Percentiles rank a stretch among this genome's conserved stretches.
These are phyloP conservation scores for Microchrysa polita DNA, from an alignment of 2,888 invertebrate genomes.

Conservation along the genomic window DNA sequence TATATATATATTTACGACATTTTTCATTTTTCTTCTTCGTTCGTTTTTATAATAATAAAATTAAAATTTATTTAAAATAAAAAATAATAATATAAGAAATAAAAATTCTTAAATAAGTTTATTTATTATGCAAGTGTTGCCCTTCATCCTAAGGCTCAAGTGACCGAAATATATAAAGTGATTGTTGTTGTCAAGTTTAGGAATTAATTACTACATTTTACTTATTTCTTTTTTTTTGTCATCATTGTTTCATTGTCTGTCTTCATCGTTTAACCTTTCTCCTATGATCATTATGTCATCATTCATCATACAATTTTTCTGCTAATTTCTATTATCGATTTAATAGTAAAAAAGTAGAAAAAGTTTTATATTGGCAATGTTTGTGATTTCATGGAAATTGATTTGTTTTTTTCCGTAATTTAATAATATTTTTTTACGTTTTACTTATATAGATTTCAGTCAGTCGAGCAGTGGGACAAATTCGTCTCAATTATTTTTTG, in stretches of 20 bases:
- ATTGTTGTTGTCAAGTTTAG: slow-evolving; percentile 1
- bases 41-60: slow-evolving; percentile 53
- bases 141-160: slow-evolving; percentile 60
- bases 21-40: too few species aligned
- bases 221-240: too few species aligned
- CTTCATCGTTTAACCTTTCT: slow-evolving; percentile 7
- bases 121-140: slow-evolving; percentile 51
- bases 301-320: slow-evolving; percentile 5
- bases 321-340: slow-evolving; percentile 39
- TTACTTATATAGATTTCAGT: slow-evolving; percentile 56
- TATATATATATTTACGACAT: slow-evolving; percentile 51
- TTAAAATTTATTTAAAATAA: slow-evolving; percentile 47
- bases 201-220: slow-evolving; percentile 37
- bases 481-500: slow-evolving; percentile 50
- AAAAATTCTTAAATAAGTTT: slow-evolving; percentile 53
- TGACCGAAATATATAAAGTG: slow-evolving; percentile 57
- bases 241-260: background rate
- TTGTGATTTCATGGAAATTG: background rate
- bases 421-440: slow-evolving; percentile 19
- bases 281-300: slow-evolving; percentile 17
- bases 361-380: slow-evolving; percentile 47
- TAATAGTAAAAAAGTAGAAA: slow-evolving; percentile 50
- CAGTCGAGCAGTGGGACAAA: slow-evolving; percentile 62
- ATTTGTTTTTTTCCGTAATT: too few species aligned
- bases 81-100: slow-evolving; percentile 48